Conservation (phyloP, 2,113 vertebrate genomes). For the Gobius niger region DNA sequence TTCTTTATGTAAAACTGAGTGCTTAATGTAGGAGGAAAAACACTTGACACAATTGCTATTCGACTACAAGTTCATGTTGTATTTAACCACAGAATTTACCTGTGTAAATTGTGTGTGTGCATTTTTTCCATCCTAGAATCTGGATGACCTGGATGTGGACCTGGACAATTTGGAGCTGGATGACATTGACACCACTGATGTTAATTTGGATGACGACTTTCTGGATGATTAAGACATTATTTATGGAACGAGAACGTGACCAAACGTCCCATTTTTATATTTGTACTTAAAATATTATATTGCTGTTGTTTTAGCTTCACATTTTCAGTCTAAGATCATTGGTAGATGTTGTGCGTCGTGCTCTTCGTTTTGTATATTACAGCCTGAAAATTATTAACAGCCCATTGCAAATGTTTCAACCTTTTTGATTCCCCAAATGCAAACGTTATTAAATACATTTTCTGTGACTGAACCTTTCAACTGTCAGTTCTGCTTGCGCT, state of each 20-base stretch:
- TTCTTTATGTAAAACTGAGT: too few species aligned
- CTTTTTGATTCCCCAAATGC: constrained; percentile 41
- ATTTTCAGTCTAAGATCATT: constrained; percentile 32
- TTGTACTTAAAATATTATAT: constrained; percentile 64
- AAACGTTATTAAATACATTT: constrained; percentile 62
- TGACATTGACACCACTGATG: constrained; percentile 94
- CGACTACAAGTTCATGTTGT: too few species aligned
- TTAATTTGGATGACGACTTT: constrained; percentile 97
- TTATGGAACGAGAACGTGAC: constrained; percentile 68
- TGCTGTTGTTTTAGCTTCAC: constrained; percentile 24
- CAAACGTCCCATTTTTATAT: constrained; percentile 65
- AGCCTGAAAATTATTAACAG: constrained; percentile 31
- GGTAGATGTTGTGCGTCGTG: constrained; percentile 28
- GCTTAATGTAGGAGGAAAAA: too few species aligned
- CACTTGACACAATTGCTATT: too few species aligned
- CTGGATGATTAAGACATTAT: constrained; percentile 70
- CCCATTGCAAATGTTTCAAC: constrained; percentile 39
- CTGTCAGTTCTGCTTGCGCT: background rate
- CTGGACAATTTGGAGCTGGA: constrained; percentile 96
- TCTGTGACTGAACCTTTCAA: constrained; percentile 53
- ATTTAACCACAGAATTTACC: background rate
- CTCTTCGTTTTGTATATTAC: constrained; percentile 55
- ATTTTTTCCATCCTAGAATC: constrained; percentile 63
- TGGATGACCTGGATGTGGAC: constrained; percentile 92
- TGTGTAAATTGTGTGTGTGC: background rate